These are phyloP conservation scores for Caenorhabditis becei DNA, from an alignment of 2,888 invertebrate genomes.

Conservation along the genomic window DNA sequence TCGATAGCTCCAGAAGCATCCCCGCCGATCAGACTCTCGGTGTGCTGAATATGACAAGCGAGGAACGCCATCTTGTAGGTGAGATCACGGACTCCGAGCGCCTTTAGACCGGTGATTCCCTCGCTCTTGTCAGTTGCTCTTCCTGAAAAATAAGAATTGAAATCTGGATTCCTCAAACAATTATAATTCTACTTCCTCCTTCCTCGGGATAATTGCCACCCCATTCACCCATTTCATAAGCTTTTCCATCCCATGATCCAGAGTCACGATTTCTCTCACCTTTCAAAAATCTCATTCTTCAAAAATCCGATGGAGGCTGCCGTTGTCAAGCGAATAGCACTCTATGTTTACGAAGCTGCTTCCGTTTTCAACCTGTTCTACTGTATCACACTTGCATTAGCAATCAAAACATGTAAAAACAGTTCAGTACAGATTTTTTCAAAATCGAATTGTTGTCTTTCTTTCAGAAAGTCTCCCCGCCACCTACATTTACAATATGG, in stretches of 20 bases:
- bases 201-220: conserved; percentile 11
- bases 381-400: conserved; percentile 43
- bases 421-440: conserved; percentile 6
- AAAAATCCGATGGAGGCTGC: conserved; percentile 21
- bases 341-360: conserved; percentile 34
- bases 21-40: conserved; percentile 46
- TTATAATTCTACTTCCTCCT: conserved; percentile 32
- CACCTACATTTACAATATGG: conserved; percentile 55
- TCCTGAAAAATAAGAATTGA: conserved; percentile 42
- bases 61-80: conserved; percentile 93
- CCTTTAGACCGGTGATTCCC: conserved; percentile 91
- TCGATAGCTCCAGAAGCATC: conserved; percentile 83
- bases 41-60: conserved; percentile 88
- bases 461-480: conserved; percentile 45
- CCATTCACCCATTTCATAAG: conserved; percentile 17
- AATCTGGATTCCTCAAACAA: background rate
- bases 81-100: conserved; percentile 91
- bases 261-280: conserved; percentile 16
- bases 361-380: conserved; percentile 45
- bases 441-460: background rate
- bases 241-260: conserved; percentile 16
- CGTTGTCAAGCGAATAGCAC: conserved; percentile 27
- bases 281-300: background rate
- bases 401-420: conserved; percentile 43
- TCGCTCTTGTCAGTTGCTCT: conserved; percentile 85